Conservation (phyloP, 1,140 invertebrate genomes). For the Hylaeus volcanicus region DNA sequence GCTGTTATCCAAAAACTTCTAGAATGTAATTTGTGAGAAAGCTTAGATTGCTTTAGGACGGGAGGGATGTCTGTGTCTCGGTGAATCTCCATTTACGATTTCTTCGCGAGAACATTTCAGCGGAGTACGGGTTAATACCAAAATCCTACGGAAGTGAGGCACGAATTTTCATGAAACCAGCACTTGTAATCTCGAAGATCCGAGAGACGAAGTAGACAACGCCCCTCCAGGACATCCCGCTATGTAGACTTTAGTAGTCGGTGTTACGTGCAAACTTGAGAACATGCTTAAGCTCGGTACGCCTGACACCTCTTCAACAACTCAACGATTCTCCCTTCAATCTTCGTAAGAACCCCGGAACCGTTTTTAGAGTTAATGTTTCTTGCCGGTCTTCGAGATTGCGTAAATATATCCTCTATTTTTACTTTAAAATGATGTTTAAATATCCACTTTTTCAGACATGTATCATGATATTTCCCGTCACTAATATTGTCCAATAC, state of each 20-base stretch:
- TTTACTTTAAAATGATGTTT: no score
- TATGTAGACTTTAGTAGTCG: constrained; percentile 17
- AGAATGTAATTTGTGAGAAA: neutral
- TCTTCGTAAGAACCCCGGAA: neutral
- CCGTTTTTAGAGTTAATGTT: neutral
- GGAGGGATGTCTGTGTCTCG: neutral
- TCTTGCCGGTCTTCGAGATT: neutral
- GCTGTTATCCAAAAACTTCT: neutral
- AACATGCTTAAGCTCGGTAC: constrained; percentile 18
- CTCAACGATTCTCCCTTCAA: constrained; percentile 26
- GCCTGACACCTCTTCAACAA: constrained; percentile 10
- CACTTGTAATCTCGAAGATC: constrained; percentile 42
- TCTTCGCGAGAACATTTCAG: neutral
- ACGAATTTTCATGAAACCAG: constrained; percentile 23
- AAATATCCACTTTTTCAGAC: no score
- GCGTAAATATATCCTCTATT: neutral
- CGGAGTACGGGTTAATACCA: constrained; percentile 9
- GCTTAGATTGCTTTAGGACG: neutral
- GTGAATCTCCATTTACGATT: neutral
- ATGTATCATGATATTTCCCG: no score
- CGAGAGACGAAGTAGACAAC: constrained; percentile 33
- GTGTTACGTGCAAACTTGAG: constrained; percentile 34
- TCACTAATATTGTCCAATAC: no score
- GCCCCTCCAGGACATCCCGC: constrained; percentile 15
- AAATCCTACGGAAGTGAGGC: constrained; percentile 7